phyloP scores from a whole-genome alignment of 2,797 vertebrate genomes.

The Mastacembelus armatus region DNA sequence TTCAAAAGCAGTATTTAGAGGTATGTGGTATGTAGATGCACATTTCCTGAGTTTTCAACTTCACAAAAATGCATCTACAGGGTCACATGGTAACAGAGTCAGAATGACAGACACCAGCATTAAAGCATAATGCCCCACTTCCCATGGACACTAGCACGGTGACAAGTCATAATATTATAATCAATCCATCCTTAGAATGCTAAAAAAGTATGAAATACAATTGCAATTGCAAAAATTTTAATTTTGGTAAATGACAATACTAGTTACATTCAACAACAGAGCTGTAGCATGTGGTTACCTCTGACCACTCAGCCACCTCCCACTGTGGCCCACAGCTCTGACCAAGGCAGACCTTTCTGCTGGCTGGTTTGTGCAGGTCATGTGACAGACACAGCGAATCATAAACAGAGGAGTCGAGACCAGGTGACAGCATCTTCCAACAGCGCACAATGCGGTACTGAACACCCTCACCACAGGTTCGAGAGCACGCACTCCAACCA shows the following conservation, averaged over 20 bases:
- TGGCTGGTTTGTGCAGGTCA: slow-evolving; percentile 88
- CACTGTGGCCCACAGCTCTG: slow-evolving; percentile 92
- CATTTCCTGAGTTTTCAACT: too few species aligned
- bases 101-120: too few species aligned
- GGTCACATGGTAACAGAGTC: too few species aligned
- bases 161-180: too few species aligned
- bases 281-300: slow-evolving; percentile 84
- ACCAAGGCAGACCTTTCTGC: slow-evolving; percentile 88
- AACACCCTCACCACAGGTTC: slow-evolving; percentile 88
- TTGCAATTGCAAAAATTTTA: too few species aligned
- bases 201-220: too few species aligned
- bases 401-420: slow-evolving; percentile 92
- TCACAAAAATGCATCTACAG: too few species aligned
- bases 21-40: too few species aligned
- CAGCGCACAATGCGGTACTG: slow-evolving; percentile 91
- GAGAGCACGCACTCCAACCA: slow-evolving; percentile 90
- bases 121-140: too few species aligned
- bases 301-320: slow-evolving; percentile 89
- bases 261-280: neutral
- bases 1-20: too few species aligned
- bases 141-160: too few species aligned
- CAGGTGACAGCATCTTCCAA: slow-evolving; percentile 93
- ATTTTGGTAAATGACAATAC: neutral
- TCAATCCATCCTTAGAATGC: too few species aligned
- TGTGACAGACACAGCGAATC: slow-evolving; percentile 87